A percentile compares a stretch with the other conserved stretches of the same genome.
phyloP scores from a whole-genome alignment of 2,113 vertebrate genomes.

The Rhizomys pruinosus region DNA sequence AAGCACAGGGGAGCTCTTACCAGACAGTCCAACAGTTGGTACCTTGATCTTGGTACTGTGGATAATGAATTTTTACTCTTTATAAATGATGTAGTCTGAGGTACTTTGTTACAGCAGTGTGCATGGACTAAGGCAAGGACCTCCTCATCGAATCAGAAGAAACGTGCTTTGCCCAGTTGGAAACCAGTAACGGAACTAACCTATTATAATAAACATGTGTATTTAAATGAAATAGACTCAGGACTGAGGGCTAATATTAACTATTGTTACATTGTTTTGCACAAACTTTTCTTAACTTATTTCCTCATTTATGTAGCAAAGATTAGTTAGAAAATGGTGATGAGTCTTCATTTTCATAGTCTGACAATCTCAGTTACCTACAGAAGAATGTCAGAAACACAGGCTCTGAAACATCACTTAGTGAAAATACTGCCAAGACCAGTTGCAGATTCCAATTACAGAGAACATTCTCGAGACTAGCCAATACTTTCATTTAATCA shows the following conservation, averaged over 20 bases:
- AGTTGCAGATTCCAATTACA: neutral
- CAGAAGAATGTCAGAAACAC: no score
- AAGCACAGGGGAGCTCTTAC: neutral
- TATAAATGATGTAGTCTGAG: neutral
- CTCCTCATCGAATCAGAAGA: neutral
- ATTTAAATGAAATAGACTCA: neutral
- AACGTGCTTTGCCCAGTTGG: neutral
- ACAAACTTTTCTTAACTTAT: neutral
- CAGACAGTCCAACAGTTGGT: rapidly evolving
- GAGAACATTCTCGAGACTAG: neutral
- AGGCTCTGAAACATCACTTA: neutral
- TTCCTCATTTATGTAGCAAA: no score
- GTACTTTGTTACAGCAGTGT: neutral
- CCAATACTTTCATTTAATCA: neutral
- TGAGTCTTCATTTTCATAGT: no score
- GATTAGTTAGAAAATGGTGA: neutral
- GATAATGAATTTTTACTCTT: rapidly evolving
- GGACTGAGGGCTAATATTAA: rapidly evolving
- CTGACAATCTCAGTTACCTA: neutral
- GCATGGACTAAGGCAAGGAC: no score
- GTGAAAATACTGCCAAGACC: neutral
- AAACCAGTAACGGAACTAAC: neutral
- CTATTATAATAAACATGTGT: rapidly evolving
- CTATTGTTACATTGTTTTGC: no score
- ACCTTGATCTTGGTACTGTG: no score